phyloP scores from a whole-genome alignment of 2,113 vertebrate genomes.

The Sprattus sprattus region DNA sequence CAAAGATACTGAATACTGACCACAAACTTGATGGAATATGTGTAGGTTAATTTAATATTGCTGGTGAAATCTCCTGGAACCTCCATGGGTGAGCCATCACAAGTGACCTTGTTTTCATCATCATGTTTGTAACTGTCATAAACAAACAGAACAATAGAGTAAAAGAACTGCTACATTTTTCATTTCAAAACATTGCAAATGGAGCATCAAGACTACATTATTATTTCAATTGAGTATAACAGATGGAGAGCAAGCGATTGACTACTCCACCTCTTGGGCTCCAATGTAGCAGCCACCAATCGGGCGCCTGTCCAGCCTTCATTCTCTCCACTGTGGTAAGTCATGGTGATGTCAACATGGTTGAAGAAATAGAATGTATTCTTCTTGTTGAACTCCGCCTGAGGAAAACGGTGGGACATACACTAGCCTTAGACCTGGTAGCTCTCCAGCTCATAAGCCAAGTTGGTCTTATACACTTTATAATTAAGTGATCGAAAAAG shows the following conservation, averaged over 20 bases:
- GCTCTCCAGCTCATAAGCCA: background rate
- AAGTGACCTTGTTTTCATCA: constrained; percentile 71
- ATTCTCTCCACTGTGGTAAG: constrained; percentile 82
- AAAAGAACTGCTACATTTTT: background rate
- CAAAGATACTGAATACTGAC: constrained; percentile 63
- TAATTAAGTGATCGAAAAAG: background rate
- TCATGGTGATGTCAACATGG: constrained; percentile 92
- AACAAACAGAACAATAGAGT: background rate
- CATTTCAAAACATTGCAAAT: background rate
- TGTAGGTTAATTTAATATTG: constrained; percentile 81
- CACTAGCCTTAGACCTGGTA: background rate
- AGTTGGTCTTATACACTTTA: background rate
- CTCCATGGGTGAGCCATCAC: constrained; percentile 85
- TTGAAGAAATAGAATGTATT: constrained; percentile 96
- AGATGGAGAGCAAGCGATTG: background rate
- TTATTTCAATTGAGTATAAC: background rate
- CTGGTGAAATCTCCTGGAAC: constrained; percentile 76
- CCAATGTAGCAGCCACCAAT: constrained; percentile 90
- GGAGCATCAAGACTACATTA: background rate
- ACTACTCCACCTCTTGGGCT: constrained; percentile 85
- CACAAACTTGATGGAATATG: constrained; percentile 85
- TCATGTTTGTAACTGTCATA: constrained; percentile 80
- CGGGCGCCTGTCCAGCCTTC: constrained; percentile 83
- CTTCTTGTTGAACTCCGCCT: constrained; percentile 90
- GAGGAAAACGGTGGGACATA: background rate